Evolutionary conservation across 2,797 vertebrate species (phyloP).

Genomic region (Mastacembelus armatus): DNA sequence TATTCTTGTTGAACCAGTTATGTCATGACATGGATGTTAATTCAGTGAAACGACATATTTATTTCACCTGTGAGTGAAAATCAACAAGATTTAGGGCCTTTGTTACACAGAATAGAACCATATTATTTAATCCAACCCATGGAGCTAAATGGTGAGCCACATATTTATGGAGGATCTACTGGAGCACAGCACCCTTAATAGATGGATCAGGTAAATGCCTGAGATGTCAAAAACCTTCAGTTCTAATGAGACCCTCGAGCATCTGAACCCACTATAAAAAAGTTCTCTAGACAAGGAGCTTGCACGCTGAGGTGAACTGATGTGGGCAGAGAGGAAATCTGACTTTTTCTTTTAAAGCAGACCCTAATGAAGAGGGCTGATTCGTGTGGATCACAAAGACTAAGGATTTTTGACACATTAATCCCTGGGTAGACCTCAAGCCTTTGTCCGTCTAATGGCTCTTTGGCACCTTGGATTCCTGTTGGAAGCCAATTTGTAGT

Average conservation of each 20-base stretch:
- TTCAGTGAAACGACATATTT: too few species aligned
- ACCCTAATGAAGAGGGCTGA: conserved; percentile 73
- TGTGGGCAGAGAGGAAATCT: conserved; percentile 11
- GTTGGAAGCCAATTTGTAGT: conserved; percentile 86
- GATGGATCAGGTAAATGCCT: conserved; percentile 12
- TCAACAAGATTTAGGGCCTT: too few species aligned
- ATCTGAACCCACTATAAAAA: neutral
- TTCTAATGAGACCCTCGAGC: conserved; percentile 9
- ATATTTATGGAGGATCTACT: neutral
- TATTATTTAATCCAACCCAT: too few species aligned
- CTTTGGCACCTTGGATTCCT: conserved; percentile 82
- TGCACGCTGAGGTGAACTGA: conserved; percentile 7
- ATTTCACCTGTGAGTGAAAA: too few species aligned
- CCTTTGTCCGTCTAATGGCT: conserved; percentile 82
- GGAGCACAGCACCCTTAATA: neutral
- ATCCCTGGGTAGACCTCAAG: conserved; percentile 73
- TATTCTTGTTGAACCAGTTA: neutral
- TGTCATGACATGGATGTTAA: neutral
- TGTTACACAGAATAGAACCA: neutral
- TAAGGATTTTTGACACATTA: conserved; percentile 73
- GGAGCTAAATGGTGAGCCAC: neutral
- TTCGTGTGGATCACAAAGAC: conserved; percentile 47
- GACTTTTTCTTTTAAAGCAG: conserved; percentile 25
- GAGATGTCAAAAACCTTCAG: neutral
- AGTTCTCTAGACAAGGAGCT: conserved; percentile 10